Conservation (phyloP, 1,140 invertebrate species). For the Papilio polytes region DNA sequence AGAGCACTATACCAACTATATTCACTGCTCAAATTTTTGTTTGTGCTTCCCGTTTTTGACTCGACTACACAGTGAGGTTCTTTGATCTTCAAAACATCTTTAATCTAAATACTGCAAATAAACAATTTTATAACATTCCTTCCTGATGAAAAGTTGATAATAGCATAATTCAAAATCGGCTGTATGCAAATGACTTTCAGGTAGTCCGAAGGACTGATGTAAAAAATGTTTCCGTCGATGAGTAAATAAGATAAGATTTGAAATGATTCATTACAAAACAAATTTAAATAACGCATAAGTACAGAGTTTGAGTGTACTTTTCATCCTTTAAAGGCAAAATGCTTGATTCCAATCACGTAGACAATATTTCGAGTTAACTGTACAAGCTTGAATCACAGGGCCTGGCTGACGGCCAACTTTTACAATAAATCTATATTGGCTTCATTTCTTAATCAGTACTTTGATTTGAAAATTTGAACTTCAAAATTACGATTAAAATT, state of each 20-base stretch:
- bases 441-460: constrained; percentile 80
- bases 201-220: neutral
- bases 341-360: constrained; percentile 80
- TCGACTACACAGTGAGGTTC: neutral
- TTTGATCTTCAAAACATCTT: neutral
- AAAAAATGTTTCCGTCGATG: no score
- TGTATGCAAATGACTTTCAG: neutral
- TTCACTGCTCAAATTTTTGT: neutral
- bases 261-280: neutral
- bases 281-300: neutral
- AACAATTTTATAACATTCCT: no score
- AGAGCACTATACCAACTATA: neutral
- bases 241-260: neutral
- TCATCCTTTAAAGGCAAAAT: constrained; percentile 67
- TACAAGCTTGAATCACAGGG: constrained; percentile 81
- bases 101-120: neutral
- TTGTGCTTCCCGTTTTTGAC: neutral
- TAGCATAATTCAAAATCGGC: no score
- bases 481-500: constrained; percentile 8
- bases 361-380: constrained; percentile 82
- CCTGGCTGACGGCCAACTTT: constrained; percentile 79
- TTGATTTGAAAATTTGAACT: constrained; percentile 51
- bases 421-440: constrained; percentile 80
- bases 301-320: constrained; percentile 44
- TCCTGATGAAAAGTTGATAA: no score